These are phyloP conservation scores for Pitangus sulphuratus DNA, from an alignment of 2,797 vertebrate species.

Conservation along the genomic window DNA sequence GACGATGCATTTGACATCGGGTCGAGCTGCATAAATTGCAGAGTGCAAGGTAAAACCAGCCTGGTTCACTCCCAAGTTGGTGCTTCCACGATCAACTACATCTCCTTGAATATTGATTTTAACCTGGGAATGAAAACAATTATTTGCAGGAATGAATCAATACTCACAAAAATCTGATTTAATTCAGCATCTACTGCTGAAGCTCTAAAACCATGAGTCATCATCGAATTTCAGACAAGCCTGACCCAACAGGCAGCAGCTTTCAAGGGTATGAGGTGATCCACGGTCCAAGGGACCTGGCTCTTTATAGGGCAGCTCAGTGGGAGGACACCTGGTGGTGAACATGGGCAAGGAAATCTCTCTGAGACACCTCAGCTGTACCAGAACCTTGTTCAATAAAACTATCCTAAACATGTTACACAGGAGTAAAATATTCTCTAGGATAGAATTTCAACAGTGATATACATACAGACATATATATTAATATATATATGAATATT, in stretches of 20 bases:
- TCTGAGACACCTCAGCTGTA: neutral
- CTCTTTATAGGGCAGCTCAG: neutral
- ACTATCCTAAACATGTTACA: neutral
- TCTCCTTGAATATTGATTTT: conserved; percentile 94
- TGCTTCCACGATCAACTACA: conserved; percentile 93
- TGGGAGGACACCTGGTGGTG: neutral
- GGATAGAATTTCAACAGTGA: neutral
- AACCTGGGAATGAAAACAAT: conserved; percentile 78
- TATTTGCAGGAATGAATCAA: neutral
- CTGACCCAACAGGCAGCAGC: neutral
- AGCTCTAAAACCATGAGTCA: neutral
- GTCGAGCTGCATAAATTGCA: conserved; percentile 89
- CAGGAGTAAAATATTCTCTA: neutral
- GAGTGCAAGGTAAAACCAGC: conserved; percentile 94
- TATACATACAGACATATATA: neutral
- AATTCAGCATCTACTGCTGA: neutral
- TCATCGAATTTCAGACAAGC: neutral
- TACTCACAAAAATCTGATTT: neutral
- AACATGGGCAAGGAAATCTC: neutral
- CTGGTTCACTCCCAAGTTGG: conserved; percentile 93
- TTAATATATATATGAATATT: neutral
- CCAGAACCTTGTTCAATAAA: neutral
- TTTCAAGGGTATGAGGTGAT: neutral
- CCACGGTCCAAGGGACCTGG: neutral
- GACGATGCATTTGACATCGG: conserved; percentile 90